These are phyloP conservation scores for Plodia interpunctella DNA, from an alignment of 1,140 invertebrate genomes.

Conservation along the genomic window DNA sequence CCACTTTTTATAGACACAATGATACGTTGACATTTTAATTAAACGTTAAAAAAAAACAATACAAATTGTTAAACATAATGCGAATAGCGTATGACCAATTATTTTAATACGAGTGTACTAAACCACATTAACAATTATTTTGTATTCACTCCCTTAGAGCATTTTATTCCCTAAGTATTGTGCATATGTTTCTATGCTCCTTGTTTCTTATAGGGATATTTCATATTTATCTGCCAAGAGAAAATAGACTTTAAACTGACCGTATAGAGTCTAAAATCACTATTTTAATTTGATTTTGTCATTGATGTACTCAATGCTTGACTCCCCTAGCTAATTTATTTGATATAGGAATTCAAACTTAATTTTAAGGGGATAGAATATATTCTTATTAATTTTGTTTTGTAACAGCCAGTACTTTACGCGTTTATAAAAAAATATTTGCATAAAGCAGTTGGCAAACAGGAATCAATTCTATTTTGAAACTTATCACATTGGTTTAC, in stretches of 20 bases:
- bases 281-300: not conserved
- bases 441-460: slow-evolving; percentile 10
- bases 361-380: slow-evolving; percentile 4
- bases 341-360: not conserved
- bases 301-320: not conserved
- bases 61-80: not conserved
- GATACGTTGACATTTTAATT: not conserved
- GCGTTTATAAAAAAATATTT: not conserved
- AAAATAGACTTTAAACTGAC: not conserved
- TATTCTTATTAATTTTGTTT: not conserved
- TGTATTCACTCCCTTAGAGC: slow-evolving; percentile 34
- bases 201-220: slow-evolving; percentile 16
- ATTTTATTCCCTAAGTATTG: slow-evolving; percentile 38
- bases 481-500: slow-evolving; percentile 13
- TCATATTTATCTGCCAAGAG: not conserved
- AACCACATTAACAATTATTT: slow-evolving; percentile 47
- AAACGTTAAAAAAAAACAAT: not conserved
- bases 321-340: not conserved
- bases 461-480: slow-evolving; percentile 12
- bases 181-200: slow-evolving; percentile 43
- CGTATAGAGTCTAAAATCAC: not conserved
- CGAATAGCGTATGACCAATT: not conserved
- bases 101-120: not conserved
- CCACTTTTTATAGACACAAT: too few relatives aligned
- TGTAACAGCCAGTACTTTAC: not conserved